Percentiles rank a stretch among this genome's conserved stretches.
Evolutionary conservation across 1,140 invertebrate genomes (phyloP).

Genomic region (Magallana gigas): DNA sequence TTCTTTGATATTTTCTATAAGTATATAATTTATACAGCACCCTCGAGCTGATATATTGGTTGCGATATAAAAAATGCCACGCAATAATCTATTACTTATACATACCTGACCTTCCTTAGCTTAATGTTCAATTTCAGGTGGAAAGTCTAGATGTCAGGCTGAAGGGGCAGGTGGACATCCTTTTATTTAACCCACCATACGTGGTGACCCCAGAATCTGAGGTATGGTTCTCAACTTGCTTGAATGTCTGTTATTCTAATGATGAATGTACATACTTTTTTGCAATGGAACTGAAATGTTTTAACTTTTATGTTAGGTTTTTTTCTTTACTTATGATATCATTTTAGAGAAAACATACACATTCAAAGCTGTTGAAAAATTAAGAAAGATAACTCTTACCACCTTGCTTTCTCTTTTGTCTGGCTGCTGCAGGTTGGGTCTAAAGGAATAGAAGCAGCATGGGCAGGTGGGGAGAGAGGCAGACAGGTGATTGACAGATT

Average conservation of each 20-base stretch:
- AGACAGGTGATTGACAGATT: constrained; percentile 89
- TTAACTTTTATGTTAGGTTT: not conserved
- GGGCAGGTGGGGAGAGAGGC: constrained; percentile 91
- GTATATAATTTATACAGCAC: too few species aligned
- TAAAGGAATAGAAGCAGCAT: constrained; percentile 81
- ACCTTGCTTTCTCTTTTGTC: not conserved
- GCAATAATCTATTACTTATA: too few species aligned
- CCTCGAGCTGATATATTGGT: too few species aligned
- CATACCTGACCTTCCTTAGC: not conserved
- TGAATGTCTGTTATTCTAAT: too few species aligned
- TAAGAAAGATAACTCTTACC: not conserved
- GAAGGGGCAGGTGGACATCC: constrained; percentile 84
- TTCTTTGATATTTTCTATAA: too few species aligned
- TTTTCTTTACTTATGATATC: not conserved
- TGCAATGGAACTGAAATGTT: too few species aligned
- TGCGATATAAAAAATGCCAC: too few species aligned
- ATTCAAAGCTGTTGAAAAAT: too few species aligned
- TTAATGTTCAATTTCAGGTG: constrained; percentile 59
- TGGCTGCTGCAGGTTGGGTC: constrained; percentile 69
- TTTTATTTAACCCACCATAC: constrained; percentile 99
- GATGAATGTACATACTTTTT: too few species aligned
- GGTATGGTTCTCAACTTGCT: constrained; percentile 75
- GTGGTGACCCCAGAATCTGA: constrained; percentile 91
- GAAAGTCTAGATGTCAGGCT: constrained; percentile 75
- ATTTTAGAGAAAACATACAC: not conserved